Evolutionary conservation across 2,888 invertebrate species (phyloP), one percentile per base, ranked within the genome.

Genomic region (Volucella zonaria): DNA sequence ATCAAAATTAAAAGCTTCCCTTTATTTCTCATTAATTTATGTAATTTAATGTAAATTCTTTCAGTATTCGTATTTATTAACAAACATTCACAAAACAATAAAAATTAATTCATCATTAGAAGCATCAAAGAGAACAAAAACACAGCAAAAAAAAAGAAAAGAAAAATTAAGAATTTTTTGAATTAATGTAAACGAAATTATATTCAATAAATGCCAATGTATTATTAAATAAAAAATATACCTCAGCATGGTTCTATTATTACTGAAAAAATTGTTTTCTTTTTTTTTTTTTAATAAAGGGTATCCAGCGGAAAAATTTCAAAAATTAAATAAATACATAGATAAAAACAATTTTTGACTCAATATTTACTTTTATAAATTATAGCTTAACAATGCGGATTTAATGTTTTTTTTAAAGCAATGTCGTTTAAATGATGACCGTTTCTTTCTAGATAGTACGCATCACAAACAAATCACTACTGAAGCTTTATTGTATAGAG

Each of bases 121-220:
- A 62, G 40, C 14, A 61, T 31, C 31, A 31, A 31, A 31, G 31
- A 31, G 31, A 31, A 40, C 40, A 11, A 62, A 54, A 78, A 10
- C 31, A 31, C 31, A 31, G 42, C 47, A 62, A 51, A 10, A 61
- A 2, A 23, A 23, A 23, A 23, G 3, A 23, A 3, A 23, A 40
- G 23, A 11, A 62, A 54, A 78, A 12, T 8, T 31, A 45, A 52
- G 18, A 51, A 52, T 75, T 79, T 31, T 31, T 76, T 62, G 51
- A 76, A 85, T 85, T 85, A 85, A 68, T 81, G 73, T 85, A 81
- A 77, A 85, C 76, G 61, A 81, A 85, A 81, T 77, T 77, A 77
- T 31, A 31, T 79, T 83, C 68, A 81, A 77, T 64, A 81, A 85
- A 85, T 58, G 85, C 85, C 85, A 85, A 85, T 80, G 85, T 81